Evolutionary conservation across 2,797 vertebrate genomes (phyloP).

Genomic region (Lacerta agilis): DNA sequence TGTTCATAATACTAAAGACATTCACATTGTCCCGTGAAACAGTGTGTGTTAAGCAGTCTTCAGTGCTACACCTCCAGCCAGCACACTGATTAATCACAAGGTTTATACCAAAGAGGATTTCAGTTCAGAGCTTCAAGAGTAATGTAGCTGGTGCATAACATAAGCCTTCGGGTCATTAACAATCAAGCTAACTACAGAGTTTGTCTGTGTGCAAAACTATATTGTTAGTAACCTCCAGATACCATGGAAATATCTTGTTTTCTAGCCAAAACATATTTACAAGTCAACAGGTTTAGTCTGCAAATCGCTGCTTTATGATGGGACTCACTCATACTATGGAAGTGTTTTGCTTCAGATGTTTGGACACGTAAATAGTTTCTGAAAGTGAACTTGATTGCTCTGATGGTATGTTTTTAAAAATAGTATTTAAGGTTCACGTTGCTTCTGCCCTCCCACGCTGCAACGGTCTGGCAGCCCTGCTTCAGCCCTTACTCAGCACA

Average conservation of each 20-base stretch:
- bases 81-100: neutral
- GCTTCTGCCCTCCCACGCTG: constrained; percentile 15
- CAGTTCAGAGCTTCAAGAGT: neutral
- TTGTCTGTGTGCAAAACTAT: constrained; percentile 5
- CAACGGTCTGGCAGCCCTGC: neutral
- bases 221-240: constrained; percentile 26
- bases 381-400: constrained; percentile 29
- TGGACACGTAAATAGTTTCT: constrained; percentile 21
- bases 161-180: constrained; percentile 5
- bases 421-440: constrained; percentile 19
- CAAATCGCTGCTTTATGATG: constrained; percentile 34
- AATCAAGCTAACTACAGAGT: constrained; percentile 10
- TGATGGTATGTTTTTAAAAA: constrained; percentile 47
- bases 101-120: neutral
- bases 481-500: constrained; percentile 3
- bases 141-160: neutral
- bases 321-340: constrained; percentile 36
- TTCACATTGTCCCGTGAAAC: constrained; percentile 15
- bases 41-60: neutral
- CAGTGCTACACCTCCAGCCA: neutral
- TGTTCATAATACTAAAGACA: constrained; percentile 5
- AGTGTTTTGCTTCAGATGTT: constrained; percentile 13
- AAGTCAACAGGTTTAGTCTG: constrained; percentile 29
- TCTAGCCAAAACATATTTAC: constrained; percentile 49
- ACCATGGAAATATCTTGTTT: constrained; percentile 33